These are phyloP conservation scores for Erythrocercus mccallii DNA, from an alignment of 2,113 vertebrate species.

Conservation along the genomic window DNA sequence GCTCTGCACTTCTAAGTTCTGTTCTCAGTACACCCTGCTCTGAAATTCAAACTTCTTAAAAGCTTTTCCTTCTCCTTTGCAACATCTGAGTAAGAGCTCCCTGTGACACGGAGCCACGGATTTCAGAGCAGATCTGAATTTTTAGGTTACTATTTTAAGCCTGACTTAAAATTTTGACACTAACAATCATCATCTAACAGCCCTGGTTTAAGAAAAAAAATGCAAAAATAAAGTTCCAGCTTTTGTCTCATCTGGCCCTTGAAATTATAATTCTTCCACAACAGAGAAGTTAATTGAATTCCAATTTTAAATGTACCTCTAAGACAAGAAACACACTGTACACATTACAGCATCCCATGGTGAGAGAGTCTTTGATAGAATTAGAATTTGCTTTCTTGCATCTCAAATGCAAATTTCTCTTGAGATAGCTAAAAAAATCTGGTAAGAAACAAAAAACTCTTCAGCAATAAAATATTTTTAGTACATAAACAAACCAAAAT, in stretches of 20 bases:
- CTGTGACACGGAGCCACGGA: not conserved
- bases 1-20: not conserved
- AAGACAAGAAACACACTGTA: conserved; percentile 1
- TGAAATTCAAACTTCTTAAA: not conserved
- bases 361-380: conserved; percentile 30
- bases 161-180: not conserved
- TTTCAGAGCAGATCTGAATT: not conserved
- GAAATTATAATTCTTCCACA: not conserved
- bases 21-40: not conserved
- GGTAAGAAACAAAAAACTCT: conserved; percentile 3
- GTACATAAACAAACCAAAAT: conserved; percentile 39
- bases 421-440: conserved; percentile 16
- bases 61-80: not conserved
- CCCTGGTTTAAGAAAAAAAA: not conserved
- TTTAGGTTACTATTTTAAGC: not conserved
- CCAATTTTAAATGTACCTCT: not conserved
- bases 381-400: conserved; percentile 2
- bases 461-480: conserved; percentile 50
- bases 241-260: not conserved
- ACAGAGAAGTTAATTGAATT: not conserved
- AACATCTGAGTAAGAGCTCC: not conserved
- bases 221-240: not conserved
- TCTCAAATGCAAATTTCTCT: conserved; percentile 42
- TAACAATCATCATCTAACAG: not conserved
- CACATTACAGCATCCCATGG: not conserved